Base-by-base conservation (phyloP, 2,797 vertebrate genomes). In the Lagodon rhomboides region DNA sequence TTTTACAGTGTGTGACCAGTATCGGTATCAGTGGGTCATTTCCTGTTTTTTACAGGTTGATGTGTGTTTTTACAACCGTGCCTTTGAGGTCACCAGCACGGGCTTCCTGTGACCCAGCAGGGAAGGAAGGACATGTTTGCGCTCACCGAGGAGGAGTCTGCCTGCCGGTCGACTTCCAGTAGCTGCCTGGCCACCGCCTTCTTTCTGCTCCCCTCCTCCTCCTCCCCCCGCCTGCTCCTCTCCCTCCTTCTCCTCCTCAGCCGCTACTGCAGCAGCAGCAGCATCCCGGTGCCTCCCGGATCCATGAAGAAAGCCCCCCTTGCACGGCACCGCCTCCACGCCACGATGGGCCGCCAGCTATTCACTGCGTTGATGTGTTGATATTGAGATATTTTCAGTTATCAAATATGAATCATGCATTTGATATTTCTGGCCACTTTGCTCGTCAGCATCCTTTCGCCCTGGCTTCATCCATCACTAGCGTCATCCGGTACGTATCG, bases 321-420 rank as follows among this genome's bases (percentile, higher is more conserved):
- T 68, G 78, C 82, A 87, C 86, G 86, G 87, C 91, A 83, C 82
- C 83, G 85, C 84, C 84, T 73, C 85, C 73, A 38, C 38, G 88
- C 87, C 92, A 86, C 85, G 82, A 95, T 95, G 95, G 92, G 89
- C 90, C 90, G 85, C 87, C 47, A 91, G 73, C 90, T 87, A 44
- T 78, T 82, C 78, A 88, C 85, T 84, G 91, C 92, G 87, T 94
- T 91, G 91, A 91, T 80, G 91, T 94, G 94, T 94, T 94, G 89
- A 95, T 92, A 91, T 85, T 59, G 89, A 88, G 90, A 92, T 94
- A 85, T 94, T 93, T 38, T 89, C 84, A 92, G 81, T 87, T 68
- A 88, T 94, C 93, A 95, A 94, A 95, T 96, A 96, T 96, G 96
- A 95, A 96, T 96, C 94, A 96, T 96, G 96, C 89, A 90, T 95